Evolutionary conservation across 2,888 invertebrate genomes (phyloP).

Genomic region (Podabrus alpinus): DNA sequence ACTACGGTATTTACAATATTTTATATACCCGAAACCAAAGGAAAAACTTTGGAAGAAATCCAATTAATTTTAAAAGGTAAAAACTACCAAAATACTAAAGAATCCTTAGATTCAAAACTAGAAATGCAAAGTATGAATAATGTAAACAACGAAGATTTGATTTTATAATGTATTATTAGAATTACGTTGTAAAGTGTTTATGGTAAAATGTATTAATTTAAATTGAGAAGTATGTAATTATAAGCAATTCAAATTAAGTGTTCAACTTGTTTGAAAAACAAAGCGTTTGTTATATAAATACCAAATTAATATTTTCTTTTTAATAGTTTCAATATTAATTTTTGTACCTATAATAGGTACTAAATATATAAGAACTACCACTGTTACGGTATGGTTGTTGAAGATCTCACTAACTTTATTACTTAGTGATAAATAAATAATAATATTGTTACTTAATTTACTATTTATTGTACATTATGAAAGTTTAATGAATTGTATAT

Average conservation of each 20-base stretch:
- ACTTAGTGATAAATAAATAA: background rate
- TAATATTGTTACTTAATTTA: background rate
- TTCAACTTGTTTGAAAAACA: background rate
- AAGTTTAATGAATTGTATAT: background rate
- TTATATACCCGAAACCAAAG: slow-evolving; percentile 51
- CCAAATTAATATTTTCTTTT: background rate
- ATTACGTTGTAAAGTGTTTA: background rate
- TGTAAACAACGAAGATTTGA: background rate
- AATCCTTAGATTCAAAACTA: background rate
- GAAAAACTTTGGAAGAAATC: slow-evolving; percentile 51
- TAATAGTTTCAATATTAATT: background rate
- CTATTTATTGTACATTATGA: background rate
- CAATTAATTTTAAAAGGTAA: slow-evolving; percentile 50
- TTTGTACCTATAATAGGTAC: background rate
- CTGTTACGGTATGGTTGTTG: background rate
- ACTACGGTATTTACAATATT: slow-evolving; percentile 48
- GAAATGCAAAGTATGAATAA: slow-evolving; percentile 5
- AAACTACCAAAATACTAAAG: background rate
- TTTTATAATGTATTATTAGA: background rate
- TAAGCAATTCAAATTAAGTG: background rate
- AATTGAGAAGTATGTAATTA: background rate
- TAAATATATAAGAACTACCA: background rate
- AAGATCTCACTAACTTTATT: background rate
- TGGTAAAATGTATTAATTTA: background rate
- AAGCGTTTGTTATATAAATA: background rate